Evolutionary conservation across 2,888 invertebrate species (phyloP), one percentile per base, ranked within the genome.

Genomic region (Crocallis elinguaria): DNA sequence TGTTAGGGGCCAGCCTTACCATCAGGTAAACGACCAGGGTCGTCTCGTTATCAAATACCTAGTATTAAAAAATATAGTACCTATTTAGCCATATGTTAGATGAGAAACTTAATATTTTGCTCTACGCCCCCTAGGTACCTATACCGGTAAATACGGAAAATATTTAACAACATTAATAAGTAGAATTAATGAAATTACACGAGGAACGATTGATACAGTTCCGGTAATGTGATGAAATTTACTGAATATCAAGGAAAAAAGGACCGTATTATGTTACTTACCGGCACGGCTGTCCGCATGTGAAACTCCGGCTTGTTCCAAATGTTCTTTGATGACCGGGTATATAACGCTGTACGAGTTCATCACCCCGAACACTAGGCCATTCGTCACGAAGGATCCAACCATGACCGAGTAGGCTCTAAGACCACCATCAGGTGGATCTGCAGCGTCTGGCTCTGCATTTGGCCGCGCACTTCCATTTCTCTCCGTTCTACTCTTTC

Each of bases 301-400:
- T 2, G 92, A 82, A 36, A 95, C 94, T 12, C 95, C 94, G 50
- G 93, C 92, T n/a, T 86, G 85, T 52, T 89, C 79, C 53, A 97
- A 88, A 68, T 93, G 93, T 41, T 93, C 92, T 67, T 93, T 92
- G 35, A 97, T 92, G 60, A 94, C 93, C 5, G 93, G 92, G 77
- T 95, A 96, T 61, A 98, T 93, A 19, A 97, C 94, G 64, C 97
- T 96, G 78, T 96, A 97, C 0, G 96, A 95, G 88, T 98, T 98
- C 73, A 98, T 97, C 35, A 97, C 94, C 37, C 98, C 97, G 83
- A 98, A 98, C 43, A 98, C 92, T 42, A 98, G 94, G 4, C 98
- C 98, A 84, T 98, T 98, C 72, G 96, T 96, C 52, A 97, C 90
- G 82, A 98, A 97, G 52, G 98, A 97, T 33, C 95, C 96, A 32